Conservation (phyloP, 2,888 invertebrate species). For the Andrena chrysosceles region DNA sequence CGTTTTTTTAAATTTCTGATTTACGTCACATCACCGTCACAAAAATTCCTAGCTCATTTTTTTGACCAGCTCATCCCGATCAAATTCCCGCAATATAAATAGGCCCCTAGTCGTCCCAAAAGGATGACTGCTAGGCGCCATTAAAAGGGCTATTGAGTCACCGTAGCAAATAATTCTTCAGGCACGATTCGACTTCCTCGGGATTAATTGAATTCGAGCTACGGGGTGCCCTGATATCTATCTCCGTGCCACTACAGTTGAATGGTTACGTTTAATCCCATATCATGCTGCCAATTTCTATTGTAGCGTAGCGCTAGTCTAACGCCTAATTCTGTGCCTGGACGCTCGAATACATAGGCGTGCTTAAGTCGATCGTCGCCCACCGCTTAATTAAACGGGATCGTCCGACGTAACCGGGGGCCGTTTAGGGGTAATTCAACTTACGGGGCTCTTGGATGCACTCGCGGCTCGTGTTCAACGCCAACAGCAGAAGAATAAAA, state of each 20-base stretch:
- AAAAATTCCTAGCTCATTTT: too few relatives aligned
- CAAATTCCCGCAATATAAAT: too few relatives aligned
- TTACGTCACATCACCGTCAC: too few relatives aligned
- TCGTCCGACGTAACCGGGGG: constrained; percentile 4
- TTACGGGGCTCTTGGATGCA: constrained; percentile 77
- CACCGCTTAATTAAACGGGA: constrained; percentile 36
- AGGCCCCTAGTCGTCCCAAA: not conserved
- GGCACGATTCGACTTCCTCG: not conserved
- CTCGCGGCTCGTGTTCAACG: constrained; percentile 75
- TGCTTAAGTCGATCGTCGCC: not conserved
- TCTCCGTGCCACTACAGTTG: not conserved
- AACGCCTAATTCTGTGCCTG: not conserved
- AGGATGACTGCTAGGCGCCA: not conserved
- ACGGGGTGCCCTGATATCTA: not conserved
- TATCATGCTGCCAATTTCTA: not conserved
- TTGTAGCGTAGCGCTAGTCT: not conserved
- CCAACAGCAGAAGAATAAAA: constrained; percentile 78
- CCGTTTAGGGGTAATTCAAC: constrained; percentile 56
- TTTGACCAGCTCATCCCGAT: too few relatives aligned
- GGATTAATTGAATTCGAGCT: constrained; percentile 2
- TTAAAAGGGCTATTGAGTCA: not conserved
- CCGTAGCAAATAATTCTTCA: not conserved
- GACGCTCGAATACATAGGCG: not conserved
- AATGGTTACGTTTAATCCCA: not conserved
- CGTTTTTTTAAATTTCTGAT: too few relatives aligned